These are phyloP conservation scores for Lithophane ornitopus DNA, from an alignment of 2,888 invertebrate genomes.

Conservation along the genomic window DNA sequence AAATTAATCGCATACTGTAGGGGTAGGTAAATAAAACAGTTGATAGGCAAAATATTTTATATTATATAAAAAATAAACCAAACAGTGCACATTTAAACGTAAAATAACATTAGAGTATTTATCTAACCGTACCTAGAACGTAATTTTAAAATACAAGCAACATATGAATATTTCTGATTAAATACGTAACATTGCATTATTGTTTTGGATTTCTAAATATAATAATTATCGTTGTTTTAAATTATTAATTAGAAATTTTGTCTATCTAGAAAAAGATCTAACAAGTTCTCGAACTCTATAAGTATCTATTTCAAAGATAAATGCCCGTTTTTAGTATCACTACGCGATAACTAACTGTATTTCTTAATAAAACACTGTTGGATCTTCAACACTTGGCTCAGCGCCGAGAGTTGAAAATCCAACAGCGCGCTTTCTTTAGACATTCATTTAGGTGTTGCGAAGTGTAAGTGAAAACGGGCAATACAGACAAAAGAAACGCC, in stretches of 20 bases:
- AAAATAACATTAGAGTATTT: slow-evolving; percentile 58
- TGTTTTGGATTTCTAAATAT: neutral
- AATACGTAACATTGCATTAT: slow-evolving; percentile 11
- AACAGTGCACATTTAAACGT: slow-evolving; percentile 49
- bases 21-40: slow-evolving; percentile 25
- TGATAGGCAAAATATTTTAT: slow-evolving; percentile 72
- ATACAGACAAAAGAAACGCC: neutral
- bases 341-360: neutral
- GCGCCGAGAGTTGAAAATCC: neutral
- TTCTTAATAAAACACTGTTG: neutral
- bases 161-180: slow-evolving; percentile 5
- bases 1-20: neutral
- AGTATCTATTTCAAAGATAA: slow-evolving; percentile 2
- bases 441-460: neutral
- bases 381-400: neutral
- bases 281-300: neutral
- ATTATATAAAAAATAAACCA: slow-evolving; percentile 63
- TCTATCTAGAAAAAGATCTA: neutral
- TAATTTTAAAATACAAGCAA: slow-evolving; percentile 22
- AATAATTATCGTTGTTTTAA: slow-evolving; percentile 20
- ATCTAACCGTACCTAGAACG: slow-evolving; percentile 44
- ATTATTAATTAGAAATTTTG: slow-evolving; percentile 6
- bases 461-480: neutral
- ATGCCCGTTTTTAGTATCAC: neutral
- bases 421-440: neutral